Percentiles rank a stretch among this genome's conserved stretches.
Conservation (phyloP, 2,888 invertebrate genomes). For the Macropis europaea region DNA sequence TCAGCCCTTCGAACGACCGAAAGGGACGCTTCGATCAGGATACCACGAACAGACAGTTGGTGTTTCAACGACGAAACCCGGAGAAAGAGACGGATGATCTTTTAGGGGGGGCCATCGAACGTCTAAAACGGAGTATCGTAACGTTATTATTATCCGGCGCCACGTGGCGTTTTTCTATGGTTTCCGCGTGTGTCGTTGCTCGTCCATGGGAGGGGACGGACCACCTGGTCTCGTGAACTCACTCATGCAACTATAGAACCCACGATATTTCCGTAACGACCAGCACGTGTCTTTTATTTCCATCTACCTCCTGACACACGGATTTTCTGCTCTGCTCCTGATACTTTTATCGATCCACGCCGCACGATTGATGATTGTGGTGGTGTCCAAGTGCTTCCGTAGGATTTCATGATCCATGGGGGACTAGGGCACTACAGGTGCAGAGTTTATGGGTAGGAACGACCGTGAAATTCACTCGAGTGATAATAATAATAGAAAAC, state of each 20-base stretch:
- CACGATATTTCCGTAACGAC: constrained; percentile 60
- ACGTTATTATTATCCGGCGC: constrained; percentile 59
- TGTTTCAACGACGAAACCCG: constrained; percentile 12
- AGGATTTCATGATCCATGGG: too few relatives aligned
- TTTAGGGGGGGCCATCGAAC: constrained; percentile 39
- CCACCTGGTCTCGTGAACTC: constrained; percentile 55
- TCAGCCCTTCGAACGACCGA: constrained; percentile 59
- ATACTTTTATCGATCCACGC: constrained; percentile 38
- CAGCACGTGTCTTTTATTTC: constrained; percentile 48
- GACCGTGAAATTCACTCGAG: too few relatives aligned
- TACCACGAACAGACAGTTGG: constrained; percentile 65
- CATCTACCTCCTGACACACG: constrained; percentile 46
- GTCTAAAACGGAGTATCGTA: constrained; percentile 48
- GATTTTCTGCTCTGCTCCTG: constrained; percentile 41
- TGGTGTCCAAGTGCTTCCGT: too few relatives aligned
- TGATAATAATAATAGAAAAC: too few relatives aligned
- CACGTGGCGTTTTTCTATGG: constrained; percentile 67
- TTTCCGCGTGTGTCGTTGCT: constrained; percentile 44
- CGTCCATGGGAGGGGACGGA: constrained; percentile 25
- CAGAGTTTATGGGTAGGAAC: too few relatives aligned
- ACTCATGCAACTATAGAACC: constrained; percentile 28
- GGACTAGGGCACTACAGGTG: not conserved
- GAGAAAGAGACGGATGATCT: not conserved
- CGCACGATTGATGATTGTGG: constrained; percentile 13
- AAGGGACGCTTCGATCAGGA: constrained; percentile 72